Conservation (phyloP, 1,140 invertebrate species). For the Leguminivora glycinivorella region DNA sequence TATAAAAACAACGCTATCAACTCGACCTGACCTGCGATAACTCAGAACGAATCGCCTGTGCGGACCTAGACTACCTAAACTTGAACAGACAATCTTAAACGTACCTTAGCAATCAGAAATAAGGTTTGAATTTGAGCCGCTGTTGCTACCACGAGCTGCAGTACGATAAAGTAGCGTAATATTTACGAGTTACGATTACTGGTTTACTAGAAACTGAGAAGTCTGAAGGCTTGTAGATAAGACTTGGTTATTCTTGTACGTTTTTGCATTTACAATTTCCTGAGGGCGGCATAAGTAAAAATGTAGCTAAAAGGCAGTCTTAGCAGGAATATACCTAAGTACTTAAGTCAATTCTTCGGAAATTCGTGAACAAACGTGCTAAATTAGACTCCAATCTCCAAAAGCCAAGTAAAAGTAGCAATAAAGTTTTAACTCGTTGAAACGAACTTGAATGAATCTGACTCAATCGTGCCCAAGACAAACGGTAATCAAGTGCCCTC, state of each 20-base stretch:
- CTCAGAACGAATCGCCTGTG: not conserved
- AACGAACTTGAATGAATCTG: not conserved
- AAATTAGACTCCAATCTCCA: too few relatives aligned
- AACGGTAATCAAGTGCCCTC: constrained; percentile 11
- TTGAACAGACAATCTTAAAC: not conserved
- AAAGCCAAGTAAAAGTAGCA: not conserved
- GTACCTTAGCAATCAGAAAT: not conserved
- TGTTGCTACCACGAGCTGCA: not conserved
- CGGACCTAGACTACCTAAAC: constrained; percentile 15
- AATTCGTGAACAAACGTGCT: too few relatives aligned
- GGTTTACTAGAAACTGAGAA: not conserved
- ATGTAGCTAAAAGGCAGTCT: not conserved
- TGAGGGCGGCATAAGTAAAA: not conserved
- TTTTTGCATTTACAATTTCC: constrained; percentile 9
- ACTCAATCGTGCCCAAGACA: not conserved
- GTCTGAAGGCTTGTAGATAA: not conserved
- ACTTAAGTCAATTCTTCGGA: too few relatives aligned
- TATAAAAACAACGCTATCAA: constrained; percentile 27
- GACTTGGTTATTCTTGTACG: not conserved
- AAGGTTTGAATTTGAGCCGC: not conserved
- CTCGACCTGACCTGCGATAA: constrained; percentile 20
- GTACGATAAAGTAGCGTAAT: constrained; percentile 6
- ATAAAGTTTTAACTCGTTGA: not conserved
- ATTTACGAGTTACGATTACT: constrained; percentile 17
- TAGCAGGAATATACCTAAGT: too few relatives aligned